These are phyloP conservation scores for Anabas testudineus DNA, from an alignment of 2,797 vertebrate species.

Conservation along the genomic window DNA sequence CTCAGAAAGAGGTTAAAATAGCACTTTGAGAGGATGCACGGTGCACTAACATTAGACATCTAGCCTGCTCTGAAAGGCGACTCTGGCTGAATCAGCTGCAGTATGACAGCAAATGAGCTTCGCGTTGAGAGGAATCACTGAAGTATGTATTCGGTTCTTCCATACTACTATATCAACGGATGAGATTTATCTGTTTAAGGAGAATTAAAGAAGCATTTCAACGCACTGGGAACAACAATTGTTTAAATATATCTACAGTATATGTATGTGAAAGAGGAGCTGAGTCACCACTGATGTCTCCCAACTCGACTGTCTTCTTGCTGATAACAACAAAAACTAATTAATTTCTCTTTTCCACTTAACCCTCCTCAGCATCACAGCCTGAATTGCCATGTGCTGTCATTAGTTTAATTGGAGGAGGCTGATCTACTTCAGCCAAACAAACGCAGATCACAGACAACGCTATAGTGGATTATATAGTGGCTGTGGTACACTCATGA, in stretches of 20 bases:
- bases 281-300: conserved; percentile 4
- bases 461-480: background rate
- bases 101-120: conserved; percentile 36
- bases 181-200: too few relatives aligned
- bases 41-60: conserved; percentile 36
- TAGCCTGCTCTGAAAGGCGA: conserved; percentile 4
- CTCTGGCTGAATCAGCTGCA: conserved; percentile 35
- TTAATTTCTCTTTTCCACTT: background rate
- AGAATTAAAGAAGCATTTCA: too few relatives aligned
- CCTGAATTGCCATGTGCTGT: background rate
- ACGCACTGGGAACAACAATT: too few relatives aligned
- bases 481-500: conserved; percentile 27
- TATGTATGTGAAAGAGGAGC: too few relatives aligned
- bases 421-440: background rate
- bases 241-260: too few relatives aligned
- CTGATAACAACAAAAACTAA: too few relatives aligned
- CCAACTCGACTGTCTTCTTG: too few relatives aligned
- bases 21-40: conserved; percentile 11
- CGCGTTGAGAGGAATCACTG: conserved; percentile 20
- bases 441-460: conserved; percentile 18
- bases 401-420: background rate
- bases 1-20: conserved; percentile 13
- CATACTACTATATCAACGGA: conserved; percentile 24
- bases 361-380: background rate
- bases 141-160: conserved; percentile 1